Base-by-base conservation (phyloP, 2,113 vertebrate genomes). In the Indri indri region DNA sequence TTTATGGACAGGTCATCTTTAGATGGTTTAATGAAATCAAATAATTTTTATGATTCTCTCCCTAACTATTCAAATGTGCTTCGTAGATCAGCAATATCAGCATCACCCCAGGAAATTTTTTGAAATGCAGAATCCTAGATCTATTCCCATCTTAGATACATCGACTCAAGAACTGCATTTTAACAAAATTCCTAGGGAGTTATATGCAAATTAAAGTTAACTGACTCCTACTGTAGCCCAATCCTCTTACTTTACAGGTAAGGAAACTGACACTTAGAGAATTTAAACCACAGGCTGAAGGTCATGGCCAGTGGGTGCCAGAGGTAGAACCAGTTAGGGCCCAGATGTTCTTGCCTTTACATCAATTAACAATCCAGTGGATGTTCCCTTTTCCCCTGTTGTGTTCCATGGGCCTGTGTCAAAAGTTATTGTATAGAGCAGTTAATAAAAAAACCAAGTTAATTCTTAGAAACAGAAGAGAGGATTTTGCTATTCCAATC, bases 401-500 rank as follows among this genome's bases (percentile, higher is more conserved):
- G 8, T 50, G 14, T 76, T n/a, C 32, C 12, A 14, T 27, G 1
- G 16, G 5, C 23, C n/a, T 85, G n/a, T 37, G 30, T 87, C n/a
- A 34, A 45, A 84, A 93, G 27, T 57, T 27, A 30, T 17, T 61
- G 27, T 63, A 84, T 1, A 40, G 10, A n/a, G 8, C 13, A 57
- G 27, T 73, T 50, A 52, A 32, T 66, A 45, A 32, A 11, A 3
- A 13, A 37, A 8, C 59, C 1, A 4, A 0, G 2, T 52, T 63
- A 52, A 61, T 86, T 90, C 42, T 90, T 79, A 77, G 4, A 68
- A 79, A 54, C 40, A 65, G 8, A 50, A 87, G 8, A 23, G 23
- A 0, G 0, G 0, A 0, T 71, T 82, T 88, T 83, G 27, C 0
- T 2, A 34, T 47, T 25, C 23, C 4, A 40, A 40, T 74, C 20